These are phyloP conservation scores for Alectoris magna DNA, from an alignment of 2,797 vertebrate species.

Conservation along the genomic window DNA sequence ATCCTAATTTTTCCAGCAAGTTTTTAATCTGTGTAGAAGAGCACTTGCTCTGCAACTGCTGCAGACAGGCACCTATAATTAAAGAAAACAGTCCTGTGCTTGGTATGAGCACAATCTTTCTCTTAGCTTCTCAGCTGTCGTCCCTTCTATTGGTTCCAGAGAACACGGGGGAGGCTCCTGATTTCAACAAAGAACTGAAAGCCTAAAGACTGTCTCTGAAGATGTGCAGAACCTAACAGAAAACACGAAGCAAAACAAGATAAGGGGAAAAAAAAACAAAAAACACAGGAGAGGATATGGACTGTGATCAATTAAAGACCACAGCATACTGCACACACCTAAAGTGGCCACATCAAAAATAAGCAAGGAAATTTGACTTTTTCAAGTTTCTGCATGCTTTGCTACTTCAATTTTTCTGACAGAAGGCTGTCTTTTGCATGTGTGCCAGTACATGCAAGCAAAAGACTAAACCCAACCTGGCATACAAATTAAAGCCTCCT, in stretches of 20 bases:
- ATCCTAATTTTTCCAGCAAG: not conserved
- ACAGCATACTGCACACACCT: fast-evolving
- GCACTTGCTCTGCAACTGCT: not conserved
- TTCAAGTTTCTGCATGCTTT: not conserved
- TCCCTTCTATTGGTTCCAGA: not conserved
- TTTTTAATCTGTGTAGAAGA: not conserved
- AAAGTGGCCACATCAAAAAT: not conserved
- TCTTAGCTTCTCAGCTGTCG: not conserved
- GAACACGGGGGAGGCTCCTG: not conserved
- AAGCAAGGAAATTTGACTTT: not conserved
- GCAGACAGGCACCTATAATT: not conserved
- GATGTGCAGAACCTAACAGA: not conserved
- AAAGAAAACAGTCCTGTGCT: not conserved
- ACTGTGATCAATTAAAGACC: not conserved
- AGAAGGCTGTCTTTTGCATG: not conserved
- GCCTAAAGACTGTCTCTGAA: not conserved
- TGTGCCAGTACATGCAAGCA: fast-evolving
- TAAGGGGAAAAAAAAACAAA: not conserved
- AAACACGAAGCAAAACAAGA: not conserved
- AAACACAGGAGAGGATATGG: not conserved
- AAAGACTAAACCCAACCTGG: not conserved
- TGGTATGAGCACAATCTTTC: not conserved
- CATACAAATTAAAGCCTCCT: not conserved
- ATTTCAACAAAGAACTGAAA: not conserved
- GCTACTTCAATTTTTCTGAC: not conserved